phyloP scores from a whole-genome alignment of 2,888 invertebrate species.

The Calameuta pallipes region DNA sequence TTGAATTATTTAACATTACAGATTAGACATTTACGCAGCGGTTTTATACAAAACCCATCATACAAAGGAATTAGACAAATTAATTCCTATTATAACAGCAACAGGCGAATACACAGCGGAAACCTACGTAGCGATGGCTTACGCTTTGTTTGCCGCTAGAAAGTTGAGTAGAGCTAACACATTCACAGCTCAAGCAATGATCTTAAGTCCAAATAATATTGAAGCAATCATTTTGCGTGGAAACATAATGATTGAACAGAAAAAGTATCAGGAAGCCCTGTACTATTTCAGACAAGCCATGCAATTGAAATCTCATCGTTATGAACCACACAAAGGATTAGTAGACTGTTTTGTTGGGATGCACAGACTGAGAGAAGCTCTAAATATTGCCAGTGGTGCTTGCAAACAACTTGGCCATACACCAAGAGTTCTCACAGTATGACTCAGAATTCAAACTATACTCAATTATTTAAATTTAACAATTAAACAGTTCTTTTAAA shows the following conservation, averaged over 20 bases:
- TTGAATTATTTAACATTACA: slow-evolving; percentile 53
- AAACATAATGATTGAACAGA: slow-evolving; percentile 74
- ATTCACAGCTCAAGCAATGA: slow-evolving; percentile 80
- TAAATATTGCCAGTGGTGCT: slow-evolving; percentile 77
- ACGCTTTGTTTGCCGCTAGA: slow-evolving; percentile 74
- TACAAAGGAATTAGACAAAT: slow-evolving; percentile 72
- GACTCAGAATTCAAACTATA: slow-evolving; percentile 26
- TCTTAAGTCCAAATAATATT: slow-evolving; percentile 74
- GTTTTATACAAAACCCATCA: slow-evolving; percentile 72
- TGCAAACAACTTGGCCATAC: slow-evolving; percentile 79
- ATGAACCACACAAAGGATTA: slow-evolving; percentile 82
- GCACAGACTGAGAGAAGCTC: slow-evolving; percentile 78
- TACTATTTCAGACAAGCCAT: slow-evolving; percentile 77
- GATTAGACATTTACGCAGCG: slow-evolving; percentile 76
- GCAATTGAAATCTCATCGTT: slow-evolving; percentile 73
- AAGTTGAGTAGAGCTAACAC: slow-evolving; percentile 77
- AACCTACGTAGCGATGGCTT: slow-evolving; percentile 83
- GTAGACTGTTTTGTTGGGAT: slow-evolving; percentile 79
- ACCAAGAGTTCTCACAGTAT: slow-evolving; percentile 79
- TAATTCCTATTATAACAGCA: slow-evolving; percentile 68
- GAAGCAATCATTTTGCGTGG: slow-evolving; percentile 82
- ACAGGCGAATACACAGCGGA: slow-evolving; percentile 72
- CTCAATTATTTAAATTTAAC: slow-evolving; percentile 4
- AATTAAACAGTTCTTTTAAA: background rate
- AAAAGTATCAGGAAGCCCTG: slow-evolving; percentile 75